Evolutionary conservation across 2,113 vertebrate genomes (phyloP).

Genomic region (Misgurnus mizolepis): DNA sequence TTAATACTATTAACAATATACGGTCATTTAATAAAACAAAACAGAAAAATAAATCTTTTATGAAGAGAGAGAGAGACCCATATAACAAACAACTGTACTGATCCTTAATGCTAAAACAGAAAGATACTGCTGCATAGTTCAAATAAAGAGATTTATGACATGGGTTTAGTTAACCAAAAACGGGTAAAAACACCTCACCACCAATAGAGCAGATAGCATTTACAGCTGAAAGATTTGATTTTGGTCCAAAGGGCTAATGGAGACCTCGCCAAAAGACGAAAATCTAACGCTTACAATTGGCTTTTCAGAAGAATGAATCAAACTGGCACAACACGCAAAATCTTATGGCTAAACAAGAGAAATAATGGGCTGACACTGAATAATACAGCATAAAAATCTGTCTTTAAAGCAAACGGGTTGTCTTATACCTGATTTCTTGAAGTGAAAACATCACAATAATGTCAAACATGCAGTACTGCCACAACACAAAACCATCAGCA

Average conservation of each 20-base stretch:
- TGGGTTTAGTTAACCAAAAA: constrained; percentile 1
- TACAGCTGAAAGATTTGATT: background rate
- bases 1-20: constrained; percentile 51
- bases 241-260: constrained; percentile 40
- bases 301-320: constrained; percentile 42
- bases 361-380: background rate
- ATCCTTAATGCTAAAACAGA: constrained; percentile 43
- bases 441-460: background rate
- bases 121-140: constrained; percentile 16
- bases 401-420: background rate
- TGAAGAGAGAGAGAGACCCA: constrained; percentile 15
- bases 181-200: constrained; percentile 3
- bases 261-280: background rate
- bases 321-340: constrained; percentile 45
- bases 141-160: constrained; percentile 2
- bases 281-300: constrained; percentile 19
- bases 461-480: background rate
- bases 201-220: constrained; percentile 12
- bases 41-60: constrained; percentile 9
- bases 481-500: background rate
- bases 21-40: constrained; percentile 38
- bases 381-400: constrained; percentile 1
- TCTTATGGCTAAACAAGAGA: constrained; percentile 30
- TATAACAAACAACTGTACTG: constrained; percentile 15
- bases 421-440: constrained; percentile 14